phyloP scores from a whole-genome alignment of 1,140 invertebrate genomes.

The Drosophila nebulosa region DNA sequence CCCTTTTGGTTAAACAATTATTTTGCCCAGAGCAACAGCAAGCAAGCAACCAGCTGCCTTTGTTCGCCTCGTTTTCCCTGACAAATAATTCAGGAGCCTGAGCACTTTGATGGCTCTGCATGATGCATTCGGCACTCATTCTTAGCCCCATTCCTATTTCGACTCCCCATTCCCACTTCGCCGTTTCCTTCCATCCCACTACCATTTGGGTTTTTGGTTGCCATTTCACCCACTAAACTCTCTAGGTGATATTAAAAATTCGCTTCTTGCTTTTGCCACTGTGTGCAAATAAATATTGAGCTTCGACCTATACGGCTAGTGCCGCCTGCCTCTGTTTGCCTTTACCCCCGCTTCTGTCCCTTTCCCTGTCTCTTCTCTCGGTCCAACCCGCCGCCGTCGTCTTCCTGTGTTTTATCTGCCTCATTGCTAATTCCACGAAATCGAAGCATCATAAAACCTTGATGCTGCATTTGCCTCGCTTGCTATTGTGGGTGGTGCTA shows the following conservation, averaged over 20 bases:
- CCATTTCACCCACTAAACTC: background rate
- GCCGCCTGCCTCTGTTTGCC: background rate
- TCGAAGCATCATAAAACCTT: slow-evolving; percentile 65
- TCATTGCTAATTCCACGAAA: slow-evolving; percentile 69
- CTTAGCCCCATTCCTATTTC: background rate
- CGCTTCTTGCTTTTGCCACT: slow-evolving; percentile 23
- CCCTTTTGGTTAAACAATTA: slow-evolving; percentile 3
- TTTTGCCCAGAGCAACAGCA: background rate
- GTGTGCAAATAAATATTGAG: slow-evolving; percentile 42
- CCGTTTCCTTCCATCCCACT: background rate
- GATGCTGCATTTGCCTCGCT: slow-evolving; percentile 35
- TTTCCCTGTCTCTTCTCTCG: background rate
- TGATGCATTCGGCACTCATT: slow-evolving; percentile 29
- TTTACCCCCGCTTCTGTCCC: background rate
- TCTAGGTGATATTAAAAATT: slow-evolving; percentile 51
- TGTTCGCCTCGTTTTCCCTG: slow-evolving; percentile 9
- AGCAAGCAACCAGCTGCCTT: background rate
- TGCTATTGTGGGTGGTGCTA: background rate
- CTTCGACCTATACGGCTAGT: slow-evolving; percentile 11
- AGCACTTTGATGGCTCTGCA: slow-evolving; percentile 26
- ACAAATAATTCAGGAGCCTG: slow-evolving; percentile 15
- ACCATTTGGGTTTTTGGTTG: background rate
- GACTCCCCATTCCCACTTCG: background rate
- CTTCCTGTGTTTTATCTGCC: slow-evolving; percentile 22
- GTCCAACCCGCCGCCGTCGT: background rate